These are phyloP conservation scores for Sturnira hondurensis DNA, from an alignment of 2,113 vertebrate genomes.

Conservation along the genomic window DNA sequence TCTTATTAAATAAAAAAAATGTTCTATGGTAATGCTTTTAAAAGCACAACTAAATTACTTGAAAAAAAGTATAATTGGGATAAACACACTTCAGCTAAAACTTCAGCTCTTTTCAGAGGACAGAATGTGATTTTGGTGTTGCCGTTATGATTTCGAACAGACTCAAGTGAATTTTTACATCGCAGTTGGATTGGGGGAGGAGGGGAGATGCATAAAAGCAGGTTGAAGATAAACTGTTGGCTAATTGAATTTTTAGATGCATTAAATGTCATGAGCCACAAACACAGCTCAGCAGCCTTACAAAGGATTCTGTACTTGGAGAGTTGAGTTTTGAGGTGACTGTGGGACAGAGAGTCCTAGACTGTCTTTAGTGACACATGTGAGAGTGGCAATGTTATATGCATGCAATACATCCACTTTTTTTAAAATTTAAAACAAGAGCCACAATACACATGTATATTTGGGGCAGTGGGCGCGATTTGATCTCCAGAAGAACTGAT, in stretches of 20 bases:
- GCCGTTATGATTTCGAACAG: constrained; percentile 35
- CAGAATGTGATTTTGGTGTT: constrained; percentile 42
- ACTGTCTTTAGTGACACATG: not conserved
- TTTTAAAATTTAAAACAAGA: not conserved
- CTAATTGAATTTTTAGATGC: constrained; percentile 6
- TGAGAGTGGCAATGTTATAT: not conserved
- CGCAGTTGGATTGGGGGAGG: not conserved
- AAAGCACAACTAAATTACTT: constrained; percentile 55
- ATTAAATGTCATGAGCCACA: not conserved
- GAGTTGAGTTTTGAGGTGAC: not conserved
- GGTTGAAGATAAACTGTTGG: not conserved
- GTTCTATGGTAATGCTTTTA: constrained; percentile 39
- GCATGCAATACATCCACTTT: not conserved
- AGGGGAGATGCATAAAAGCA: not conserved
- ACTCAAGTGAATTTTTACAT: constrained; percentile 42
- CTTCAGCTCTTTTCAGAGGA: constrained; percentile 30
- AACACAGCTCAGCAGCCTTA: not conserved
- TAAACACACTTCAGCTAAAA: constrained; percentile 34
- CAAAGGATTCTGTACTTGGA: not conserved
- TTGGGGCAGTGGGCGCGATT: no score
- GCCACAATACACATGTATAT: not conserved
- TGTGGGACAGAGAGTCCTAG: not conserved
- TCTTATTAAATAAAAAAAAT: constrained; percentile 49
- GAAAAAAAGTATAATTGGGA: constrained; percentile 41
- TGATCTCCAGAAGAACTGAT: not conserved